Base-by-base conservation (phyloP, 2,888 invertebrate species). In the Tribolium freemani region DNA sequence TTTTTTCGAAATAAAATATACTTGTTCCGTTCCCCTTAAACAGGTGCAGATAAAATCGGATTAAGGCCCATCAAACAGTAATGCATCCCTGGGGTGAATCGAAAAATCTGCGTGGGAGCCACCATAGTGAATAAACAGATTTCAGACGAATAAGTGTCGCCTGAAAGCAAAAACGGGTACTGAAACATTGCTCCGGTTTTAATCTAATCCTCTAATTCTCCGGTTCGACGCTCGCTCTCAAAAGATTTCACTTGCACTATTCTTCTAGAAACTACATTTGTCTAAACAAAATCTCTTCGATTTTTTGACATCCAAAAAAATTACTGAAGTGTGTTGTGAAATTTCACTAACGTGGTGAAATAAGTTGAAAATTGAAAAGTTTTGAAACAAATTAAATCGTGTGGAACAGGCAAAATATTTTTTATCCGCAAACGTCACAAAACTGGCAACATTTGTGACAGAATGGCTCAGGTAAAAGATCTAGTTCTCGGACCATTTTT, bases 91-190 rank as follows among this genome's bases (percentile, higher is more conserved):
- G 61, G 72, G 75, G 76, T 67, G 69, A 69, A 61, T 69, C 64
- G 53, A 70, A 72, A 84, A 82, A 84, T 84, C 84, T 79, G 84
- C 85, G 85, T 85, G 85, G 85, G 85, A 85, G 84, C 80, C 72
- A 78, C 75, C 83, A 81, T 78, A 76, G 79, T 84, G 84, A 83
- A 82, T 80, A 84, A 85, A 85, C 84, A 85, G 83, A 83, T 83
- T 83, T 72, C 72, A 75, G 73, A 58, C 76, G 77, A 79, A 78
- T 78, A 74, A 75, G 56, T 56, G 56, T 58, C 51, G 74, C 78
- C 75, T 67, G 66, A 71, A 75, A 80, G 80, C 77, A 75, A 72
- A 76, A 77, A 76, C 75, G 71, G 76, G 76, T 78, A 77, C 53
- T 30, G 45, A 56, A 56, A 26, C 45, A 16, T 38, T 44, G 45